A percentile compares a stretch with the other conserved stretches of the same genome.
Conservation (phyloP, 2,888 invertebrate genomes). For the Leptinotarsa rubiginosa region DNA sequence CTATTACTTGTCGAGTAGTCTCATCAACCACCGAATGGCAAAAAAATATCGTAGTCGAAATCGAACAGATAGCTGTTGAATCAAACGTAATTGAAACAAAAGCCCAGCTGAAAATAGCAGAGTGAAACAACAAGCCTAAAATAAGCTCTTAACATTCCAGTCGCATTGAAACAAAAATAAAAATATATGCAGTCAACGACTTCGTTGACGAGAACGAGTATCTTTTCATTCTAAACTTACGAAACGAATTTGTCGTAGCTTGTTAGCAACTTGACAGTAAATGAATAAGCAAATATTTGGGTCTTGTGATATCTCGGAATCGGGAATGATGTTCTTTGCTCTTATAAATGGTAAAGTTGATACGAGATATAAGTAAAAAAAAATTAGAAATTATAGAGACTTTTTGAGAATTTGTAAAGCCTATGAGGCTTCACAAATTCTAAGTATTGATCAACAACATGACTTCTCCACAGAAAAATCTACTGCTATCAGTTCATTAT, state of each 20-base stretch:
- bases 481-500: too few species aligned
- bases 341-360: too few species aligned
- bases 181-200: slow-evolving; percentile 7
- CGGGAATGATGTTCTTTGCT: too few species aligned
- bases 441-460: too few species aligned
- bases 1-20: not conserved
- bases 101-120: slow-evolving; percentile 2
- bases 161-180: not conserved
- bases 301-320: not conserved
- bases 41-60: not conserved
- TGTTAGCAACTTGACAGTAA: not conserved
- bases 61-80: not conserved
- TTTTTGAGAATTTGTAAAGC: too few species aligned
- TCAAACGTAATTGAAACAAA: not conserved
- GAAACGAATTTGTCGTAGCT: not conserved
- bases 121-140: slow-evolving; percentile 8
- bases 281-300: not conserved
- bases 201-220: not conserved
- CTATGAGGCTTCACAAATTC: too few species aligned
- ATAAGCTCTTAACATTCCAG: slow-evolving; percentile 16
- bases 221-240: not conserved
- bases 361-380: too few species aligned
- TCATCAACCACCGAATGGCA: not conserved
- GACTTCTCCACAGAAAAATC: too few species aligned
- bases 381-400: too few species aligned